phyloP scores from a whole-genome alignment of 2,113 vertebrate genomes.

The Alaudala cheleensis region DNA sequence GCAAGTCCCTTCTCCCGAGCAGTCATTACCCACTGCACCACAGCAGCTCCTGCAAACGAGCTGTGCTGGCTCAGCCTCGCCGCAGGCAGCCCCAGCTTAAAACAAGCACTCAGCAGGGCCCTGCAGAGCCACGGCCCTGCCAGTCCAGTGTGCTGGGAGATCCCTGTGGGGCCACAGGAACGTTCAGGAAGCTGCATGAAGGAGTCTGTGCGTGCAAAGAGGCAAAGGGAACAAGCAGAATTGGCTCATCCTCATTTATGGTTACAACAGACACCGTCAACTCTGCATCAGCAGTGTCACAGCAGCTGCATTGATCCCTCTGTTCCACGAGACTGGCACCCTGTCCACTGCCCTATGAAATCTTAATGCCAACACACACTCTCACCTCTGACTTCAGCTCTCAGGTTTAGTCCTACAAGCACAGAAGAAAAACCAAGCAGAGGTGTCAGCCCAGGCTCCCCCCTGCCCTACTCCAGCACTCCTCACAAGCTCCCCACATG shows the following conservation, averaged over 20 bases:
- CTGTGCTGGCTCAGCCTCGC: background rate
- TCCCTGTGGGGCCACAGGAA: background rate
- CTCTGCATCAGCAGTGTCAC: background rate
- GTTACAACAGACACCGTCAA: rapidly evolving
- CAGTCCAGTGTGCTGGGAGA: background rate
- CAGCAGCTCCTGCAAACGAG: background rate
- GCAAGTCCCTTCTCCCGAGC: background rate
- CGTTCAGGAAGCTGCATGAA: background rate
- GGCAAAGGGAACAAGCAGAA: background rate
- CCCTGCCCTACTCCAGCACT: background rate
- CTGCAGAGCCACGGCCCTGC: rapidly evolving
- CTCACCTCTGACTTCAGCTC: background rate
- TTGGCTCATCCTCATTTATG: background rate
- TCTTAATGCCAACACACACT: background rate
- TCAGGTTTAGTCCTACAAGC: background rate
- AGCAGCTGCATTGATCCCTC: rapidly evolving
- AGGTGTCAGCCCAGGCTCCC: background rate
- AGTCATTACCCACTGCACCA: background rate
- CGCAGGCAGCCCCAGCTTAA: background rate
- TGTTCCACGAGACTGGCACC: background rate
- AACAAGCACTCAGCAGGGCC: background rate
- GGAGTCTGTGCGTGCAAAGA: background rate
- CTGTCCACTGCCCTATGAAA: background rate
- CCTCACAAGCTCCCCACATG: background rate
- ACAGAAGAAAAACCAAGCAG: rapidly evolving